Base-by-base conservation (phyloP, 2,888 invertebrate genomes). In the Polyommatus iphigenia region DNA sequence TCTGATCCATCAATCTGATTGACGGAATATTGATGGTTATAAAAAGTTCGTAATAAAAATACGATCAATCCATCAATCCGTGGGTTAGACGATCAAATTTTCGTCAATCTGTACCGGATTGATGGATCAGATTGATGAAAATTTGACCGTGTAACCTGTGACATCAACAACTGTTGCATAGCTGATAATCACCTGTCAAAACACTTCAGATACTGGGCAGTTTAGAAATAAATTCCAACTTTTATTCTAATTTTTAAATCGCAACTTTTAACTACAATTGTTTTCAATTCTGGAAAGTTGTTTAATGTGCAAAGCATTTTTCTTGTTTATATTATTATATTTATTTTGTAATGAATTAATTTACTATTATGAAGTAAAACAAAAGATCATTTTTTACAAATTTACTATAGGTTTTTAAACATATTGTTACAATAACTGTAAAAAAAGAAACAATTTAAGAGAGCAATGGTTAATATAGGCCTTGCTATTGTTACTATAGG, bases 331-430 rank as follows among this genome's bases (percentile, higher is more conserved):
- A 24, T 13, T 24, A 24, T 13, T 62, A 15, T 32, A 67, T 67
- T 67, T 29, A 5, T 32, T 59, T 72, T 20, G 72, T 18, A 72
- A 29, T 75, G 18, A 46, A 71, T 41, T 41, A 46, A 20, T 73
- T 46, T 46, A 78, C 41, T 76, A 15, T 73, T 75, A 79, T 76
- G 73, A 72, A 81, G 80, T 4, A 67, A 67, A 67, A 67, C 15
- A 67, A 29, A 6, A 67, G 29, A 67, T 18, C 13, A 29, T 29
- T 5, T 67, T 67, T 24, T 29, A 67, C 18, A 32, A 15, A 67
- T 67, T 67, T 29, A 67, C 15, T 32, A 32, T 15, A 18, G 2
- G 29, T 67, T 67, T 67, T 67, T 15, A 67, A 20, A 29, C 13
- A 62, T 67, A 67, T 29, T 67, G 13, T 67, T 5, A 67, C 18